Evolutionary conservation across 1,140 invertebrate genomes (phyloP).

Genomic region (Hylaeus anthracinus): DNA sequence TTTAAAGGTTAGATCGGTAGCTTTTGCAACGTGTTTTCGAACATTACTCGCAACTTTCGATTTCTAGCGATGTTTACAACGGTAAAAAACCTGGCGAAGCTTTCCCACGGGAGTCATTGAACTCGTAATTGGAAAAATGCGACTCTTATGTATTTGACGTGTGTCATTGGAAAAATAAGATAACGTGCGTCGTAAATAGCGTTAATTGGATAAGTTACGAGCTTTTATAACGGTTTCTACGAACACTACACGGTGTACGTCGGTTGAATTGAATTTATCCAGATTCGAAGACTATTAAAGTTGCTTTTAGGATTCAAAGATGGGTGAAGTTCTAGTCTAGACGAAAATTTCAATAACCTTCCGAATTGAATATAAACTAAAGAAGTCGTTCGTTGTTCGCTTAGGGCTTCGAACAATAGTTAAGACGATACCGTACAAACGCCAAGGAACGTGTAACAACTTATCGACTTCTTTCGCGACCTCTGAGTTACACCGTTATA

Average conservation of each 20-base stretch:
- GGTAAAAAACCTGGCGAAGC: neutral
- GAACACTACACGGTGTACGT: neutral
- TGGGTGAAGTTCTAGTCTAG: no score
- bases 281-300: constrained; percentile 1
- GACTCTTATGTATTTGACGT: neutral
- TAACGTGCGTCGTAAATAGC: neutral
- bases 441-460: neutral
- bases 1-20: constrained; percentile 46
- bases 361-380: no score
- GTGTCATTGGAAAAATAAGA: constrained; percentile 8
- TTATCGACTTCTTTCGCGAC: constrained; percentile 8
- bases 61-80: constrained; percentile 7
- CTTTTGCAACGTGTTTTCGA: constrained; percentile 3
- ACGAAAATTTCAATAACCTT: no score
- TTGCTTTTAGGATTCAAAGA: neutral
- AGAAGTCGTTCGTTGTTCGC: no score
- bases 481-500: constrained; percentile 10
- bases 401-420: neutral
- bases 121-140: neutral
- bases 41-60: constrained; percentile 21
- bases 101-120: constrained; percentile 1
- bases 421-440: constrained; percentile 3
- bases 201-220: neutral
- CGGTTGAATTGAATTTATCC: neutral
- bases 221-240: neutral